Base-by-base conservation (phyloP, 2,113 vertebrate species). In the Malurus cyaneus region DNA sequence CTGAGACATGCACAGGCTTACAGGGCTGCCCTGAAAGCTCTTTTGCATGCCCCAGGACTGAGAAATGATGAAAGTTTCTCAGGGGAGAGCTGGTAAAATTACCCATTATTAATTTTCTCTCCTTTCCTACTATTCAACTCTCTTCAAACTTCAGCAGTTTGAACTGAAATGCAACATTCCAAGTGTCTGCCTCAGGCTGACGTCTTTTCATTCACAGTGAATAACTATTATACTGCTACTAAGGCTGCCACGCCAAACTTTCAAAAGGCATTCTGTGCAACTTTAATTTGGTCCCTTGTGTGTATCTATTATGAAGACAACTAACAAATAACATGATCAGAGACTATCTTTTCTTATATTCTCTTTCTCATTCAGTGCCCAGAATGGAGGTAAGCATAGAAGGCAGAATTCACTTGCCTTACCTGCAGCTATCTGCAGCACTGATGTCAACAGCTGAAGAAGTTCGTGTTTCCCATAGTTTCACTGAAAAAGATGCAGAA, bases 151-250 rank as follows among this genome's bases (percentile, higher is more conserved):
- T 88, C 34, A 83, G 46, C 56, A 60, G 11, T 74, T 94, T 91
- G 60, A 93, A 84, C 47, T 81, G 69, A 88, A 95, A 83, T 62
- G 57, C 42, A 93, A 52, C 32, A 88, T 93, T 92, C 49, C 86
- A 86, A 91, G 44, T 16, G 25, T 54, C 52, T 92, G 61, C 88
- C 56, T 74, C 60, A 67, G 65, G 56, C 39, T 79, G 31, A 84
- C 49, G 31, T 32, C 65, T 87, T 87, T 74, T 81, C 31, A 85
- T 60, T 81, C 41, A 9, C 49, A 64, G 50, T 81, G 61, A 92
- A 85, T 47, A 89, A 79, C 72, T 78, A 56, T 52, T 83, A 80
- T 20, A 42, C 26, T 84, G 46, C 69, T 60, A 76, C 84, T 71
- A 92, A 71, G 49, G 74, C 14, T 87, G 49, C 18, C n/a, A 65